Base-by-base conservation (phyloP, 2,797 vertebrate genomes). In the Leptoclinus maculatus region DNA sequence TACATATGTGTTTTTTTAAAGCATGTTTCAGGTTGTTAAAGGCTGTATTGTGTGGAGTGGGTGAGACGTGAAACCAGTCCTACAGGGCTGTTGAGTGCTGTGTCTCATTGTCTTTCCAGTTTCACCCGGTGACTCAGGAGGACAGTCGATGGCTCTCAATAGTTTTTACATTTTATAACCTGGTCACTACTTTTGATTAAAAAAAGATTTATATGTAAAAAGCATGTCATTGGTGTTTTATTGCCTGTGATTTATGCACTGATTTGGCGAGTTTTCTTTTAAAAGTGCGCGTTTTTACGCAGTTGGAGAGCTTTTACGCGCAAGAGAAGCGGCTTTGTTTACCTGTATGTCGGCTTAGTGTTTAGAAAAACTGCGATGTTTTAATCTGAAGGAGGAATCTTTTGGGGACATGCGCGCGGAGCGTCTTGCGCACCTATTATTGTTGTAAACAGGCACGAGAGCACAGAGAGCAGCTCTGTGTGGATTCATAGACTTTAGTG, bases 31-130 rank as follows among this genome's bases (percentile, higher is more conserved):
- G 29, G 7, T 45, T 21, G 57, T 41, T 70, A 13, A 58, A 45
- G 29, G 21, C 45, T 54, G 38, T 3, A 6, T 59, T 79, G 74
- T 88, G 77, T 83, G 65, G 1, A 63, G 78, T 49, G 68, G 51
- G 19, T 82, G 86, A 78, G 87, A 85, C 62, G 83, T 88, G 76
- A 82, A 94, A 95, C 95, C 93, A 71, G 95, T 95, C 84, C 39
- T 88, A 69, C 94, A 66, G 86, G 91, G 82, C 86, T 84, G 82
- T 66, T 85, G 39, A 51, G 39, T 83, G 78, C 41, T 41, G 59
- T 45, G 83, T 72, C 83, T 66, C 73, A 21, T 84, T 59, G 94
- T 93, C 83, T 88, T 92, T 95, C 95, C 89, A 81, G 93, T 94
- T 95, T 89, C 78, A 66, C 84, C 80, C 1, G 49, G 73, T 93